phyloP scores from a whole-genome alignment of 2,113 vertebrate genomes.

The Xerus inauris region DNA sequence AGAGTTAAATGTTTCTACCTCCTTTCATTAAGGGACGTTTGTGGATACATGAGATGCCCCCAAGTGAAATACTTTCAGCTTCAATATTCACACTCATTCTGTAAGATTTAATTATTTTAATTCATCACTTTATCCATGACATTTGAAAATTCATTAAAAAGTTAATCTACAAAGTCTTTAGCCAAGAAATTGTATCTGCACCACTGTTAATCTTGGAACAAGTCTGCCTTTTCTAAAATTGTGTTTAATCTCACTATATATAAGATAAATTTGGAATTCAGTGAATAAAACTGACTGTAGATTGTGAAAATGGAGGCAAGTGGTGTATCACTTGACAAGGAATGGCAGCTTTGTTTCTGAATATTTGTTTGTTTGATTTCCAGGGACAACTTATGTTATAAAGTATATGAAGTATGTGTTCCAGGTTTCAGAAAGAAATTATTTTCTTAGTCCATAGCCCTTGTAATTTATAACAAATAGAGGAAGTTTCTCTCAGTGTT shows the following conservation, averaged over 20 bases:
- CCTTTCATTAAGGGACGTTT: constrained; percentile 8
- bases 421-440: neutral
- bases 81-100: neutral
- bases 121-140: constrained; percentile 32
- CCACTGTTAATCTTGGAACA: neutral
- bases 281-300: neutral
- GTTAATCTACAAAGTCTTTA: neutral
- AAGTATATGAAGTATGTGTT: neutral
- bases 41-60: neutral
- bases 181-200: neutral
- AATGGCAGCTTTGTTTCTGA: neutral
- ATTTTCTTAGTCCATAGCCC: neutral
- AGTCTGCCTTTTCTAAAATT: neutral
- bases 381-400: neutral
- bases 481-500: neutral
- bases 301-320: neutral
- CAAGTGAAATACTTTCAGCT: neutral
- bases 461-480: neutral
- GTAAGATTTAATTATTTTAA: constrained; percentile 41
- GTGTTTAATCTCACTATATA: neutral
- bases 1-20: constrained; percentile 18
- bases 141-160: constrained; percentile 36
- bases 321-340: neutral
- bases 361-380: neutral
- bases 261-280: neutral